These are phyloP conservation scores for Apis florea DNA, from an alignment of 1,140 invertebrate genomes.

Conservation along the genomic window DNA sequence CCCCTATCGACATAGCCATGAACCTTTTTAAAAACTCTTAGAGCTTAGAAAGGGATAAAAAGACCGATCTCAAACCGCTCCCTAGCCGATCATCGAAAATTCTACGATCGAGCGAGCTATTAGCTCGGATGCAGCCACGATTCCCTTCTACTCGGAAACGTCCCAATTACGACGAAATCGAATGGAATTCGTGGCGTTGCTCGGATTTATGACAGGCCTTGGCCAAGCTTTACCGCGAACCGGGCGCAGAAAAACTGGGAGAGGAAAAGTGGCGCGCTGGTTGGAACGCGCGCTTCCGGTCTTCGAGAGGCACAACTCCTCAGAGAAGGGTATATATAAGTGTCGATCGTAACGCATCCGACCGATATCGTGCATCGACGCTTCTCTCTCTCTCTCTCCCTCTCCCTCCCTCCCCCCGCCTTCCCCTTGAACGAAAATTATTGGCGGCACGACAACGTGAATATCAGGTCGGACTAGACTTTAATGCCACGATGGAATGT, in stretches of 20 bases:
- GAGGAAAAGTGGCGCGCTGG: background rate
- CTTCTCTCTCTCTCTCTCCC: background rate
- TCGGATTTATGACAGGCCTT: background rate
- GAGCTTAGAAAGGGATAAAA: no score
- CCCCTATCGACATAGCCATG: no score
- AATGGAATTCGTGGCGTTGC: background rate
- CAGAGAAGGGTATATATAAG: background rate
- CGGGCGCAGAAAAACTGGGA: background rate
- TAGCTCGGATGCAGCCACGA: background rate
- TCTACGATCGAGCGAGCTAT: background rate
- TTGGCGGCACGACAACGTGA: constrained; percentile 40
- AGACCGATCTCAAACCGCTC: background rate
- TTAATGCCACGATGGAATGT: constrained; percentile 48
- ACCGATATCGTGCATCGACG: constrained; percentile 36
- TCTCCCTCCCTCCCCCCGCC: no score
- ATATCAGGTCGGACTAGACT: constrained; percentile 27
- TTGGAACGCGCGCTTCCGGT: constrained; percentile 26
- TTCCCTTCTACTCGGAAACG: background rate
- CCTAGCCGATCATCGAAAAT: constrained; percentile 6
- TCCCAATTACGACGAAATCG: background rate
- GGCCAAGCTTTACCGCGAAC: rapidly evolving
- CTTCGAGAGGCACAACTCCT: background rate
- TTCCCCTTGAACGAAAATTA: constrained; percentile 34
- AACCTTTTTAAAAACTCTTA: no score
- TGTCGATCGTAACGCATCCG: constrained; percentile 25